Conservation (phyloP, 23 tunicate species). For the Phallusia fumigata region DNA sequence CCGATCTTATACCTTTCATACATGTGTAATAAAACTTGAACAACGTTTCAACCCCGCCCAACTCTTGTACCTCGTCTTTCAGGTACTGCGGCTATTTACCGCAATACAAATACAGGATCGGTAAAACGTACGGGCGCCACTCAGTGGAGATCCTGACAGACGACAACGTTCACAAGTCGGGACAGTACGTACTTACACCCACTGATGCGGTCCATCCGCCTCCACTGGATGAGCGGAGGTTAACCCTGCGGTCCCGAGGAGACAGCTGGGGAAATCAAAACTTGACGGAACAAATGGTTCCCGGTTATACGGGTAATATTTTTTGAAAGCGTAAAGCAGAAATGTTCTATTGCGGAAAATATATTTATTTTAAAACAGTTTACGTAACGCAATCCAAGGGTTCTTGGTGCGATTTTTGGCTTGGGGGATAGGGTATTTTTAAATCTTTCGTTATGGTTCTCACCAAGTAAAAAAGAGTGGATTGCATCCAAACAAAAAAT, state of each 20-base stretch:
- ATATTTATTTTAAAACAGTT: too few relatives aligned
- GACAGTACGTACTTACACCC: conserved; percentile 54
- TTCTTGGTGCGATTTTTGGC: too few relatives aligned
- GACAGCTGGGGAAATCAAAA: conserved; percentile 87
- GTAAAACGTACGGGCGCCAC: conserved; percentile 92
- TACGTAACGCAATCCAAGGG: too few relatives aligned
- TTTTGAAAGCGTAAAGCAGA: too few relatives aligned
- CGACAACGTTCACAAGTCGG: conserved; percentile 52
- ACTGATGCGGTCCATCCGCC: conserved; percentile 33
- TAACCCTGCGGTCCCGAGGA: conserved; percentile 30
- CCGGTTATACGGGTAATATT: conserved; percentile 80
- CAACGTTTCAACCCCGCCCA: too few relatives aligned
- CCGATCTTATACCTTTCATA: too few relatives aligned
- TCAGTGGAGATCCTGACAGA: conserved; percentile 86
- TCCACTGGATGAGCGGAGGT: conserved; percentile 29
- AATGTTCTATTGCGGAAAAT: too few relatives aligned
- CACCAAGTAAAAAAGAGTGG: too few relatives aligned
- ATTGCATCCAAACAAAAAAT: too few relatives aligned
- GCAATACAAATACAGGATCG: conserved; percentile 84
- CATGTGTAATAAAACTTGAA: too few relatives aligned
- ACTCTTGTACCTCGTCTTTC: background rate
- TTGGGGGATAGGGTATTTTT: too few relatives aligned
- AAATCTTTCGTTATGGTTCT: too few relatives aligned
- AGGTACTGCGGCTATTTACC: conserved; percentile 93
- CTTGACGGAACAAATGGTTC: conserved; percentile 75